Evolutionary conservation across 2,888 invertebrate species (phyloP), one percentile per base, ranked within the genome.

Genomic region (Phyllotreta striolata): DNA sequence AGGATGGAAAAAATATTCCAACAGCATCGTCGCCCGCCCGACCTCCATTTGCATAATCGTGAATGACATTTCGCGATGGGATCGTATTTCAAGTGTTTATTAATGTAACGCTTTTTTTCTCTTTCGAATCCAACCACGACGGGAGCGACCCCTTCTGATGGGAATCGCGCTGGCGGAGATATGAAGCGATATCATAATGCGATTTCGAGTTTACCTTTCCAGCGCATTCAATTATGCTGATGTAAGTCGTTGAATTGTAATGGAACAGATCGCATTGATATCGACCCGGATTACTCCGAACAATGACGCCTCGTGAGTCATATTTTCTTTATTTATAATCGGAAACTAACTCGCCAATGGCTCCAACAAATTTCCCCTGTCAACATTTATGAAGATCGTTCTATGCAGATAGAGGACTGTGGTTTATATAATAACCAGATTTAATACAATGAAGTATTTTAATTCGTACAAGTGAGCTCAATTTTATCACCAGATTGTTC

Each of bases 31-130:
- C 70, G 66, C 70, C 70, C 69, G 70, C 71, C 69, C 70, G 68
- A 62, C 62, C 68, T 64, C 51, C 64, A 77, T 77, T 76, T 74
- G 72, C 77, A 76, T 77, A 76, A 77, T 75, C 75, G 72, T 76
- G 75, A 75, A 76, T 75, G 77, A 76, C 76, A 73, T 73, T 73
- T 74, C 73, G 70, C 68, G 69, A 69, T 70, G 71, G 70, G 71
- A 72, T 74, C 74, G 71, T 69, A 69, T 73, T 73, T 67, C 64
- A 62, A 73, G 74, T 73, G 74, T 73, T 73, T 74, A 73, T 74
- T 74, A 73, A 73, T 70, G 70, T 71, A 71, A 13, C 72, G 72
- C 71, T 68, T 68, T 49, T n/a, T 64, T 71, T 72, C 67, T 68
- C 52, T 24, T 63, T 71, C 63, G 66, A 69, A 69, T 66, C 66